Percentiles rank a stretch among this genome's conserved stretches.
Conservation (phyloP, 30 jellyfish, hydroid and myxozoan genomes). For the Mastigias papua region DNA sequence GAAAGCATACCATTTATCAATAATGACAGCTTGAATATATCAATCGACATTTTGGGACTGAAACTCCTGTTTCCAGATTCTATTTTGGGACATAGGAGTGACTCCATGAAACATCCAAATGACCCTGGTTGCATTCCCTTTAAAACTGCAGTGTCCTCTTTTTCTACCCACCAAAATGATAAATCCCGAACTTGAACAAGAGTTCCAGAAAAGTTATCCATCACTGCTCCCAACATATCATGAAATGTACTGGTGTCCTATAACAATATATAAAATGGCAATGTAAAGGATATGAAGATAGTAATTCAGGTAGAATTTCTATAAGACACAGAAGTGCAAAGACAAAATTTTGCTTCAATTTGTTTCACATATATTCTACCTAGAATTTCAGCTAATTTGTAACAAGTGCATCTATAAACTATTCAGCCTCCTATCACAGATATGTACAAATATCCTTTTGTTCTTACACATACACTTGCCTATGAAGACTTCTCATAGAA, state of each 20-base stretch:
- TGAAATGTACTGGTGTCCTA: conserved; percentile 29
- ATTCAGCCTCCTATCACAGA: no score
- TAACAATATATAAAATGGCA: not conserved
- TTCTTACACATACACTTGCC: no score
- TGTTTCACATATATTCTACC: no score
- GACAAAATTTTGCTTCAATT: no score
- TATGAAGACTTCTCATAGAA: no score
- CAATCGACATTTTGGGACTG: conserved; percentile 8
- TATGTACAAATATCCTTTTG: no score
- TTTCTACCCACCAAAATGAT: conserved; percentile 59
- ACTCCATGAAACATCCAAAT: conserved; percentile 11
- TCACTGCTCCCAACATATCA: conserved; percentile 20
- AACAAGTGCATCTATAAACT: no score
- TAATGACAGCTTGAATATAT: conserved; percentile 2
- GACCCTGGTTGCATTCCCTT: conserved; percentile 37
- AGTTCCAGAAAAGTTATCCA: conserved; percentile 41
- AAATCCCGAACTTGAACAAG: conserved; percentile 8
- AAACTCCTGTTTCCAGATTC: not conserved
- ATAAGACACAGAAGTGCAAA: no score
- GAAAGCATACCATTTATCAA: conserved; percentile 32
- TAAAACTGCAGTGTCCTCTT: not conserved
- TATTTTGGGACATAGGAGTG: not conserved
- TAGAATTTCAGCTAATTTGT: no score
- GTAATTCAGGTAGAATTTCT: no score
- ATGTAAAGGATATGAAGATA: no score